Evolutionary conservation across 2,113 vertebrate genomes (phyloP), one percentile per base, ranked within the genome.

Genomic region (Pollachius pollachius): DNA sequence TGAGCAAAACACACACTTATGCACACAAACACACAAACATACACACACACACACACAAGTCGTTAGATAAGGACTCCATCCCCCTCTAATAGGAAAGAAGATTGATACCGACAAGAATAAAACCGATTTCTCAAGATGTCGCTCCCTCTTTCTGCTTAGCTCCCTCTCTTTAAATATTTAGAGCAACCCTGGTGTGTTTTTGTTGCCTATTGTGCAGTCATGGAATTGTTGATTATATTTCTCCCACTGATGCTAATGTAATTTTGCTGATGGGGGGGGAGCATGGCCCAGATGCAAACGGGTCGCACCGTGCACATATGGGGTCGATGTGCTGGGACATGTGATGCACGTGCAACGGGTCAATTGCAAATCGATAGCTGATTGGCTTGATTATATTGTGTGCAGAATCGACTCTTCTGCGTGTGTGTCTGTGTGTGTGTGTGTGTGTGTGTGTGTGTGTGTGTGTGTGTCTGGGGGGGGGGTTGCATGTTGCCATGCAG

Each of bases 401-500:
- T 62, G 18, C 57, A 15, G 37, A 12, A 27, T 37, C 27, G 57
- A 23, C 3, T 25, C 23, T 25, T 68, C 17, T 58, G n/a, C 6
- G 60, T 72, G 82, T 81, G 71, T 79, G 75, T 84, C 75, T 67
- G 81, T 9, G 60, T 71, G 82, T 81, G 71, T 79, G 75, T 84
- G 76, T 67, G 81, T 9, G 60, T 72, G 82, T 81, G 71, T 79
- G 75, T 84, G 76, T 67, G 81, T 9, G 60, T 72, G 82, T 81
- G 71, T 79, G 75, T 84, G 76, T 67, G 81, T 9, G 60, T 72
- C 81, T 81, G 30, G 80, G 80, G 73, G 82, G 75, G 78, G 72
- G 79, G 81, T 52, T 79, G 75, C 80, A 78, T 88, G 90, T 89
- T 87, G 83, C 89, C 85, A 71, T 88, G 88, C 88, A 85, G 86